Conservation (phyloP, 92 coral and sea anemone genomes). For the Parazoanthus atlanticus region DNA sequence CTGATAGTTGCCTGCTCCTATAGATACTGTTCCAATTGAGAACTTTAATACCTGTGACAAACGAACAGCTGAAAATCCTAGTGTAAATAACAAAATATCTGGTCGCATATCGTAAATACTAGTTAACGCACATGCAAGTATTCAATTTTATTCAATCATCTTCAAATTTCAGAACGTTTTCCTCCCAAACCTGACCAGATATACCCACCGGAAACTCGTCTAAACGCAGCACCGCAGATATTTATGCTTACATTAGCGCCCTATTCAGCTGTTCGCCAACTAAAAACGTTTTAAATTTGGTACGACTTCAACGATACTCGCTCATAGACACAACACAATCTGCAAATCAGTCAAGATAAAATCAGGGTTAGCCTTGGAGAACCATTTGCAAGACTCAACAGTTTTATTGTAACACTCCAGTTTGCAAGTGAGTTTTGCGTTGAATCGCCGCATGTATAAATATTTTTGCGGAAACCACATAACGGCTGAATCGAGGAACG, state of each 20-base stretch:
- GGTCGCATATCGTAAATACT: not conserved
- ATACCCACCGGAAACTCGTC: conserved; percentile 11
- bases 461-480: not conserved
- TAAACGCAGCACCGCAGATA: not conserved
- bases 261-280: conserved; percentile 1
- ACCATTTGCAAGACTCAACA: conserved; percentile 10
- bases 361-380: not conserved
- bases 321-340: conserved; percentile 6
- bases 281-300: not conserved
- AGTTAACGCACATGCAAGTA: not conserved
- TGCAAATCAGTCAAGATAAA: conserved; percentile 19
- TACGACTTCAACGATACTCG: not conserved
- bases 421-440: not conserved
- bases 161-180: not conserved
- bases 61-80: not conserved
- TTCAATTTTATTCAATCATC: not conserved
- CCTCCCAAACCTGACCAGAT: not conserved
- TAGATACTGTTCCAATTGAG: not conserved
- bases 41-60: not conserved
- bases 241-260: not conserved
- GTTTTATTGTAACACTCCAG: not conserved
- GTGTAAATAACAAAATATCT: not conserved
- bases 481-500: not conserved
- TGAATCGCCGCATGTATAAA: not conserved
- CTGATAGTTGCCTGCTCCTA: not conserved